Evolutionary conservation across 2,888 invertebrate genomes (phyloP).

Genomic region (Eristalis tenax): DNA sequence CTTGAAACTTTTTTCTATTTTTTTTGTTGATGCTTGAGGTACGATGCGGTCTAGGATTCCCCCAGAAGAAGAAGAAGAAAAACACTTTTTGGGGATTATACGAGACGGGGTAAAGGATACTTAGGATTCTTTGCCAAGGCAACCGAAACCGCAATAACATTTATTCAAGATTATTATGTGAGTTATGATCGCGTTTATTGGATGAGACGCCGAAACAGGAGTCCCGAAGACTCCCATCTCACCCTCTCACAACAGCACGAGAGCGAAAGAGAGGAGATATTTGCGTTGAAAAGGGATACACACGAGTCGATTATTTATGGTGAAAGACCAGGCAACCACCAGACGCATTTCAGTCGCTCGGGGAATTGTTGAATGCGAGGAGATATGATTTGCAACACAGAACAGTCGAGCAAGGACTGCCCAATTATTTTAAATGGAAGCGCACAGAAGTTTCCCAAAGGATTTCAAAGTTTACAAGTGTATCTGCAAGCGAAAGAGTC

Average conservation of each 20-base stretch:
- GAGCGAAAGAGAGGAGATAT: not conserved
- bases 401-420: not conserved
- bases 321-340: conserved; percentile 63
- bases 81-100: conserved; percentile 67
- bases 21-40: not conserved
- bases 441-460: not conserved
- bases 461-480: not conserved
- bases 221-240: not conserved
- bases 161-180: conserved; percentile 73
- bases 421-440: conserved; percentile 53
- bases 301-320: conserved; percentile 57
- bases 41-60: conserved; percentile 55
- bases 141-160: conserved; percentile 69
- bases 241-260: not conserved
- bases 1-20: not conserved
- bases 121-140: conserved; percentile 58
- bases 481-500: not conserved
- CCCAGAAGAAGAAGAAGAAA: not conserved
- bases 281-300: conserved; percentile 44
- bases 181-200: conserved; percentile 74
- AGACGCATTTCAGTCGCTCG: conserved; percentile 51
- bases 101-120: conserved; percentile 33
- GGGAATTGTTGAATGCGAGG: conserved; percentile 43
- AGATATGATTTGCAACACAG: conserved; percentile 8
- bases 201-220: conserved; percentile 62